phyloP scores from a whole-genome alignment of 2,797 vertebrate genomes.

The Danio kyathit region DNA sequence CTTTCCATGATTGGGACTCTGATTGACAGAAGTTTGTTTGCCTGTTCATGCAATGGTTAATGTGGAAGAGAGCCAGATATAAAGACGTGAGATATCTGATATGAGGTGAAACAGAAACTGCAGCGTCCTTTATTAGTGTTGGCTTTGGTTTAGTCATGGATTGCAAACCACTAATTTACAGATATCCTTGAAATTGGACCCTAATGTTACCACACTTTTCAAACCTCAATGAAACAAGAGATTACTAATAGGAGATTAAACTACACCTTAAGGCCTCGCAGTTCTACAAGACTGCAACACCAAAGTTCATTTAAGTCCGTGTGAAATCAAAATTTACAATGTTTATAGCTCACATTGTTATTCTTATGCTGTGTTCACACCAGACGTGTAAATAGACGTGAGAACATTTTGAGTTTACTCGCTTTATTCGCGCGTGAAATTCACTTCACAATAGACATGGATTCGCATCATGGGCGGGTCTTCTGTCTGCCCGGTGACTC shows the following conservation, averaged over 20 bases:
- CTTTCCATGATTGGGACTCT: background rate
- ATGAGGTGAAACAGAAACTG: conserved; percentile 43
- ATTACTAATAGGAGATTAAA: conserved; percentile 35
- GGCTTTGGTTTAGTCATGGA: conserved; percentile 46
- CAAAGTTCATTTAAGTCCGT: background rate
- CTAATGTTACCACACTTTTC: conserved; percentile 47
- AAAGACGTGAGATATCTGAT: conserved; percentile 47
- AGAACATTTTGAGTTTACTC: too few relatives aligned
- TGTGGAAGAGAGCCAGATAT: conserved; percentile 29
- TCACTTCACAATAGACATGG: too few relatives aligned
- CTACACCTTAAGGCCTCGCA: conserved; percentile 44
- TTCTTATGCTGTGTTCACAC: too few relatives aligned
- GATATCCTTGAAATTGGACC: conserved; percentile 58
- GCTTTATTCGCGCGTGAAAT: too few relatives aligned
- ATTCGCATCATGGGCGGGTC: too few relatives aligned
- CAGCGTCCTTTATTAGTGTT: conserved; percentile 46
- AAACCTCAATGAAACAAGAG: conserved; percentile 47
- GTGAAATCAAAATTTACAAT: too few relatives aligned
- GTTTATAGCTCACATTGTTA: too few relatives aligned
- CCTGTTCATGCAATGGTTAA: conserved; percentile 7
- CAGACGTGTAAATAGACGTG: too few relatives aligned
- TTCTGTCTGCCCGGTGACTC: too few relatives aligned
- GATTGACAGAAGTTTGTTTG: conserved; percentile 1
- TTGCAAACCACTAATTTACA: conserved; percentile 52
- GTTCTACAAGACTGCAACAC: conserved; percentile 8